Conservation (phyloP, 2,113 vertebrate genomes). For the Ciconia maguari region DNA sequence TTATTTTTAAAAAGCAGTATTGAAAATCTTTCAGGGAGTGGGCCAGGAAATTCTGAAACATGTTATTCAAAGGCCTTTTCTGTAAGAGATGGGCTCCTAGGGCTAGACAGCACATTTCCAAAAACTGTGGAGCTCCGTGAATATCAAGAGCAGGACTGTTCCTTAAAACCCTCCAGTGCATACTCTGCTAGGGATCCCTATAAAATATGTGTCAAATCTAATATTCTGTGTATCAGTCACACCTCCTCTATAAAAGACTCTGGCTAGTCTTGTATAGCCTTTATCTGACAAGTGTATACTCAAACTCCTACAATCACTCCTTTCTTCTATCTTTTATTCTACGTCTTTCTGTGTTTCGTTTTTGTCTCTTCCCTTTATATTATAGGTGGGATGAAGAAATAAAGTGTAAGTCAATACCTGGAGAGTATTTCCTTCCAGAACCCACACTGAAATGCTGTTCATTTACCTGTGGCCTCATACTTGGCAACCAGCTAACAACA, state of each 20-base stretch:
- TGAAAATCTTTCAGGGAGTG: not conserved
- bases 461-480: not conserved
- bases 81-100: not conserved
- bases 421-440: not conserved
- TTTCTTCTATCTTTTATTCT: not conserved
- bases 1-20: not conserved
- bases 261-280: not conserved
- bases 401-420: not conserved
- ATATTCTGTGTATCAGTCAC: not conserved
- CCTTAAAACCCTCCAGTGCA: not conserved
- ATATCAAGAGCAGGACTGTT: not conserved
- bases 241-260: not conserved
- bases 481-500: not conserved
- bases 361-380: not conserved
- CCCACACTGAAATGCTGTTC: not conserved
- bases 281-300: not conserved
- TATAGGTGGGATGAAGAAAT: not conserved
- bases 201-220: not conserved
- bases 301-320: not conserved
- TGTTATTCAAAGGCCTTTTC: not conserved
- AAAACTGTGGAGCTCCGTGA: not conserved
- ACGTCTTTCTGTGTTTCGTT: not conserved
- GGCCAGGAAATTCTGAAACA: not conserved
- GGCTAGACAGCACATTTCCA: not conserved
- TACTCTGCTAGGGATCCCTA: not conserved